These are phyloP conservation scores for Drosophila pseudotalamancana DNA, from an alignment of 2,888 invertebrate genomes.

Conservation along the genomic window DNA sequence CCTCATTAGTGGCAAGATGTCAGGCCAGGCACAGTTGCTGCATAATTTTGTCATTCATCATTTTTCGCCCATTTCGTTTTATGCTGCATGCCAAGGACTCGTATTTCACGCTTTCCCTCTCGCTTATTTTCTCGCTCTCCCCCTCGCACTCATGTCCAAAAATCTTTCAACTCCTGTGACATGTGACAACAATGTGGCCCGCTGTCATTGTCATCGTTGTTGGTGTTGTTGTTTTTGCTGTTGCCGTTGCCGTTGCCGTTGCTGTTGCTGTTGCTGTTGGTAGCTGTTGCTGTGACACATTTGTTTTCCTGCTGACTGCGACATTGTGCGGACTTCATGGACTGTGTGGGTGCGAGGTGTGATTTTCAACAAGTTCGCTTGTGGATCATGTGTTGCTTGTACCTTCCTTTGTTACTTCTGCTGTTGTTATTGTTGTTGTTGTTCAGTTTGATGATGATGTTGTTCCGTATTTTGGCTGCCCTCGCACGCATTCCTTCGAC, in stretches of 20 bases:
- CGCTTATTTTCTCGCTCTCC: background rate
- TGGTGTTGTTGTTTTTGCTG: constrained; percentile 24
- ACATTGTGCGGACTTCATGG: no score
- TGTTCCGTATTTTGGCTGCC: constrained; percentile 15
- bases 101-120: constrained; percentile 55
- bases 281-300: constrained; percentile 63
- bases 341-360: constrained; percentile 62
- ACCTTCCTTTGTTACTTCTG: constrained; percentile 32
- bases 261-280: constrained; percentile 15
- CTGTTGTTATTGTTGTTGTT: background rate
- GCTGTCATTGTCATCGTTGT: constrained; percentile 60
- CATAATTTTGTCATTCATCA: constrained; percentile 80
- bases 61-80: constrained; percentile 74
- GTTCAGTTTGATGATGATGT: constrained; percentile 5
- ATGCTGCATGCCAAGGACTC: constrained; percentile 68
- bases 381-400: constrained; percentile 43
- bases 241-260: constrained; percentile 19
- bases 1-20: constrained; percentile 80
- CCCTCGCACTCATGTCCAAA: constrained; percentile 6
- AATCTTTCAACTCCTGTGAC: constrained; percentile 53
- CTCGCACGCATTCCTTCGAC: constrained; percentile 44
- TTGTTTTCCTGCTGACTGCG: constrained; percentile 47
- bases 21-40: constrained; percentile 72
- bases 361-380: constrained; percentile 71
- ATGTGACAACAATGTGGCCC: constrained; percentile 77